Conservation (phyloP, 2,888 invertebrate genomes). For the Drosophila nigritarsus region DNA sequence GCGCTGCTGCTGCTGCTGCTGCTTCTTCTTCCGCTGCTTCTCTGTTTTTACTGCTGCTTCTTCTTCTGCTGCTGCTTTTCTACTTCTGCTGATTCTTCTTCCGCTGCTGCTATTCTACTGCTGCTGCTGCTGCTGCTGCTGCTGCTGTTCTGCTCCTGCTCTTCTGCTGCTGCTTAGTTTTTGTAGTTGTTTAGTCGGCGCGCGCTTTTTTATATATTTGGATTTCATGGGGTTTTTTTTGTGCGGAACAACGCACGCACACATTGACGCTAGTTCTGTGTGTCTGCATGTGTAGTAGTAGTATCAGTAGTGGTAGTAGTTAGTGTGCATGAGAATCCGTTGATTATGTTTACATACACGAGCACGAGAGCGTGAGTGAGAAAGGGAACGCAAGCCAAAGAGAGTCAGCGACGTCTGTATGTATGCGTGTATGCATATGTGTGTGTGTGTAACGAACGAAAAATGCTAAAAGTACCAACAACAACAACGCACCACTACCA, state of each 20-base stretch:
- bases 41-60: background rate
- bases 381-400: constrained; percentile 21
- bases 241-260: constrained; percentile 29
- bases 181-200: constrained; percentile 50
- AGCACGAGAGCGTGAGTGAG: constrained; percentile 10
- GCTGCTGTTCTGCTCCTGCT: background rate
- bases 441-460: constrained; percentile 8
- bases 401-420: constrained; percentile 2
- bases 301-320: background rate
- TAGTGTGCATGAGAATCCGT: constrained; percentile 25
- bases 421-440: background rate
- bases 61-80: background rate
- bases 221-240: constrained; percentile 36
- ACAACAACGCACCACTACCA: constrained; percentile 34
- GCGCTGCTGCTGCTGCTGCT: background rate
- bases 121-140: background rate
- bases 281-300: constrained; percentile 8
- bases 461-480: constrained; percentile 30
- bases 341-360: constrained; percentile 43
- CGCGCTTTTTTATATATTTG: constrained; percentile 40
- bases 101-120: background rate
- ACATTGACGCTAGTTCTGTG: constrained; percentile 5
- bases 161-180: constrained; percentile 17
- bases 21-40: background rate
- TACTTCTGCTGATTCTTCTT: no score